A percentile compares a stretch with the other conserved stretches of the same genome.
Conservation (phyloP, 2,888 invertebrate genomes). For the Sthenelais limicola region DNA sequence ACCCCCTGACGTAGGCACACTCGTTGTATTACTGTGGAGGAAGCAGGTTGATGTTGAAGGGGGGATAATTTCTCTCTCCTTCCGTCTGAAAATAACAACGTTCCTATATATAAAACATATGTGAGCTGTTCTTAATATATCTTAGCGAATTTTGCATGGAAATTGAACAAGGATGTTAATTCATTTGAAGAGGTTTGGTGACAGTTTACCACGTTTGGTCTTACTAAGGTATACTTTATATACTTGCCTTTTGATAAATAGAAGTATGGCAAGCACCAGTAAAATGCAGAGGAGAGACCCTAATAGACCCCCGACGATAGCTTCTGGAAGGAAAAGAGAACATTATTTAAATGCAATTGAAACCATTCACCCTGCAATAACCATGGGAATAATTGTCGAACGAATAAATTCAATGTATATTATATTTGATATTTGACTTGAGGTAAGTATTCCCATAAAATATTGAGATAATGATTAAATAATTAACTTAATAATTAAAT, state of each 20-base stretch:
- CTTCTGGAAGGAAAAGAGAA: slow-evolving; percentile 56
- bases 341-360: neutral
- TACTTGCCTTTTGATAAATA: slow-evolving; percentile 61
- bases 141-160: no score
- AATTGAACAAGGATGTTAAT: no score
- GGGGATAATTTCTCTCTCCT: slow-evolving; percentile 32
- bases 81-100: slow-evolving; percentile 13
- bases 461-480: no score
- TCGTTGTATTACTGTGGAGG: slow-evolving; percentile 21
- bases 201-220: neutral
- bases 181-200: neutral
- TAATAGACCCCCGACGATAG: slow-evolving; percentile 67
- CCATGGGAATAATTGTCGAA: neutral
- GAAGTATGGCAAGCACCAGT: slow-evolving; percentile 59
- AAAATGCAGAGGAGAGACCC: slow-evolving; percentile 63
- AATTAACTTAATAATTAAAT: no score
- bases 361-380: neutral
- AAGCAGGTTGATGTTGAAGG: slow-evolving; percentile 27
- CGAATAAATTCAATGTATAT: slow-evolving; percentile 5
- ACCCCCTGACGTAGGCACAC: slow-evolving; percentile 8
- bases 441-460: no score
- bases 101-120: no score
- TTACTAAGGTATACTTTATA: neutral
- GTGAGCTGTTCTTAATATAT: neutral
- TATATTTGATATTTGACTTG: no score